These are phyloP conservation scores for Eutolmus rufibarbis DNA, from an alignment of 2,888 invertebrate genomes.

Conservation along the genomic window DNA sequence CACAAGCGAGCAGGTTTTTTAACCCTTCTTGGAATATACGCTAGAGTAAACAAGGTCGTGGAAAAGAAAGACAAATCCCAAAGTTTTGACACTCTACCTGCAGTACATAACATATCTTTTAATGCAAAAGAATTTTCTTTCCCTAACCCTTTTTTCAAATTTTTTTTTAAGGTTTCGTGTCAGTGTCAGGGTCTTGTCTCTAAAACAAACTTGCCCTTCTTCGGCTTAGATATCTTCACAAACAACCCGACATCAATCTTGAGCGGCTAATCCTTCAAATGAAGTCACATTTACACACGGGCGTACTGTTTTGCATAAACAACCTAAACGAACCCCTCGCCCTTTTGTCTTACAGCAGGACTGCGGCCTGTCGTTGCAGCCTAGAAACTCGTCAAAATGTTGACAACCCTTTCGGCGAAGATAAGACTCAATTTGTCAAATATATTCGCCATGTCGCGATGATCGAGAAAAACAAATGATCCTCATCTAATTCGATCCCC, in stretches of 20 bases:
- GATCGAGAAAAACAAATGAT: background rate
- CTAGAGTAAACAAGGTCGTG: constrained; percentile 15
- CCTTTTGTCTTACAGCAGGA: background rate
- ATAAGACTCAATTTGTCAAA: constrained; percentile 34
- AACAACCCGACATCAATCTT: constrained; percentile 45
- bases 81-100: background rate
- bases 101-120: background rate
- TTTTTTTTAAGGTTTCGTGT: background rate
- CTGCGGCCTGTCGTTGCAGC: background rate
- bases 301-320: constrained; percentile 40
- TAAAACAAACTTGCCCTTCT: constrained; percentile 13
- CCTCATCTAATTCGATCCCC: background rate
- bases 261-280: constrained; percentile 44
- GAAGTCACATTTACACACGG: constrained; percentile 44
- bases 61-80: constrained; percentile 16
- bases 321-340: background rate
- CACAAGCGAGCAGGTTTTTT: background rate
- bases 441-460: background rate
- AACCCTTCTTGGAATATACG: background rate
- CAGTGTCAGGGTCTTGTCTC: background rate
- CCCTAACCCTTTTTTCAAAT: background rate
- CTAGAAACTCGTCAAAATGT: constrained; percentile 11
- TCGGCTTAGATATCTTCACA: background rate
- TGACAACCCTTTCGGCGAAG: constrained; percentile 14
- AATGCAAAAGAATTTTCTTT: background rate